Percentiles rank a stretch among this genome's conserved stretches.
These are phyloP conservation scores for Columbina picui DNA, from an alignment of 2,113 vertebrate species.

Conservation along the genomic window DNA sequence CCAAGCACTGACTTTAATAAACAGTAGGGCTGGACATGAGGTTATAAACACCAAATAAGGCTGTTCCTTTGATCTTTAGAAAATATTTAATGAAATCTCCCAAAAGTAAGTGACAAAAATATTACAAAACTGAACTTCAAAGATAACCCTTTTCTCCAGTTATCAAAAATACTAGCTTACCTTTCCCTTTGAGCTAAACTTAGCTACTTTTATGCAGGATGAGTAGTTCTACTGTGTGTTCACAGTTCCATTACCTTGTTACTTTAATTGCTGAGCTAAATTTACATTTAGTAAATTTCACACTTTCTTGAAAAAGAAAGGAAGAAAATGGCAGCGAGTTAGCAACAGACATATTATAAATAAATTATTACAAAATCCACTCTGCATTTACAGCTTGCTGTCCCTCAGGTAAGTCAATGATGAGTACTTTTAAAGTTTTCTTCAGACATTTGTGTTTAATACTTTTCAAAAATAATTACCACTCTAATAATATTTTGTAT, in stretches of 20 bases:
- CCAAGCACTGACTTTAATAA: background rate
- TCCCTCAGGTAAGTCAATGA: background rate
- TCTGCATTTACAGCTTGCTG: background rate
- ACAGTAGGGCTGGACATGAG: background rate
- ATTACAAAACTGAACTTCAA: constrained; percentile 28
- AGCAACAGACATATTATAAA: background rate
- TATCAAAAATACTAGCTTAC: background rate
- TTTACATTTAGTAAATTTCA: background rate
- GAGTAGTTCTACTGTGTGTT: background rate
- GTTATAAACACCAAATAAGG: constrained; percentile 2
- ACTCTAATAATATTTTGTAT: background rate
- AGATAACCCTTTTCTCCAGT: background rate
- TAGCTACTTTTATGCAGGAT: background rate
- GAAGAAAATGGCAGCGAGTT: background rate
- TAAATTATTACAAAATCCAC: background rate
- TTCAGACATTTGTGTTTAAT: background rate
- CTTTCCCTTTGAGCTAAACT: background rate
- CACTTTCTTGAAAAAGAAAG: background rate
- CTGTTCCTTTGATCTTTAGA: constrained; percentile 13
- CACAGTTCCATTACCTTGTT: background rate
- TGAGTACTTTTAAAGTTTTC: background rate
- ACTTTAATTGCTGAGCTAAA: constrained; percentile 1
- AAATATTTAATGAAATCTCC: background rate
- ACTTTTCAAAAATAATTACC: background rate
- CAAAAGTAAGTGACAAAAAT: background rate